Evolutionary conservation across 30 jellyfish, hydroid and myxozoan species (phyloP), one percentile per base, ranked within the genome.

Genomic region (Hydractinia symbiolongicarpus): DNA sequence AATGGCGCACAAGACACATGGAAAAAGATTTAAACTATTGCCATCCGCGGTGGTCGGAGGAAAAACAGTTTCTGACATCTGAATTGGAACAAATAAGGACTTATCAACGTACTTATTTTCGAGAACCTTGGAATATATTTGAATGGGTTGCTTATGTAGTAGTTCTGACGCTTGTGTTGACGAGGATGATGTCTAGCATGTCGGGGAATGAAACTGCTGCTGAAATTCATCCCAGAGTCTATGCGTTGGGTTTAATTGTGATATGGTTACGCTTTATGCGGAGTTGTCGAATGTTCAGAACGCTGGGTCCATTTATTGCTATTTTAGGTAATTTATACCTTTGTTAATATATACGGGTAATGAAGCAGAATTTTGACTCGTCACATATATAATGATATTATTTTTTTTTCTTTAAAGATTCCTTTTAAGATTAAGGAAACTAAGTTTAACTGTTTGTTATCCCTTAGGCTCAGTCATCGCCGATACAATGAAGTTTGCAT

Each of bases 1-100:
- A 74, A 52, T 94, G 99, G 99, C 85, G 99, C n/a, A 94, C 96
- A 40, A 66, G 96, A 50, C 99, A 94, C 44, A 96, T 94, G 40
- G 99, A 94, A 78, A 77, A 93, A 78, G 99, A 94, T 74, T 77
- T 88, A 67, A 91, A 82, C 52, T 88, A 67, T 70, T 88, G 96
- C 76, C 99, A 94, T 84, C 96, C 96, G 7, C 87, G 87, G 50
- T 94, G 96, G 96, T 96, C 99, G 4, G 96, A 88, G 53, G 99
- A 94, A 78, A 79, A 70, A 66, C 76, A 94, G 69, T 94, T 67
- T 56, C 74, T 94, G 77, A 77, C 40, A 15, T 79, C 96, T 19
- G 99, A 94, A 67, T 72, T 81, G 50, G 76, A 62, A 9, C 99
- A 82, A 15, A 84, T 88, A 50, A 76, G 95, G 55, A 71, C 92